A percentile compares a stretch with the other conserved stretches of the same genome.
phyloP scores from a whole-genome alignment of 2,113 vertebrate genomes.

The Chaetodon auriga region DNA sequence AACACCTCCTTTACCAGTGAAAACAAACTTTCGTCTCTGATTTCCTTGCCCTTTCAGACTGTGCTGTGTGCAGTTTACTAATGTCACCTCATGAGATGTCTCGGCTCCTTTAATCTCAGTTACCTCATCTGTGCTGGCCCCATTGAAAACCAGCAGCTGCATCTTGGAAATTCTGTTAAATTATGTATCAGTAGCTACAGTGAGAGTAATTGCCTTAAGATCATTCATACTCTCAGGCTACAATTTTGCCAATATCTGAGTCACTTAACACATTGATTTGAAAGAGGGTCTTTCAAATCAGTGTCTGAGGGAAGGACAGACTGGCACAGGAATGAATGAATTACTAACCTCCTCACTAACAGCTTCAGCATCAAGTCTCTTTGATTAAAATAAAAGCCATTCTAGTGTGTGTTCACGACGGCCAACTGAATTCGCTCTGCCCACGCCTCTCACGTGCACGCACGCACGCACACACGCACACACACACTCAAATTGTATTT shows the following conservation, averaged over 20 bases:
- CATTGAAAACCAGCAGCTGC: not conserved
- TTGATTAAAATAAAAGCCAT: conserved; percentile 37
- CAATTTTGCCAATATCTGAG: conserved; percentile 37
- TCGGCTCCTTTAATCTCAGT: conserved; percentile 18
- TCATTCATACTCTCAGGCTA: conserved; percentile 44
- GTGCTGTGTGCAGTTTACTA: not conserved
- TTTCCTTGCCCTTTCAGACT: not conserved
- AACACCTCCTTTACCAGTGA: not conserved
- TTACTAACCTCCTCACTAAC: conserved; percentile 6
- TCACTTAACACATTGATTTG: conserved; percentile 44
- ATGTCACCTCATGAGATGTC: not conserved
- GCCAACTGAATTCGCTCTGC: conserved; percentile 16
- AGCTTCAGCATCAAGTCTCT: conserved; percentile 26
- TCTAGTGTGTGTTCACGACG: conserved; percentile 17
- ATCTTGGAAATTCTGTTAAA: conserved; percentile 36
- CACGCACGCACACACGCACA: not conserved
- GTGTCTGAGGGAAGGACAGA: conserved; percentile 12
- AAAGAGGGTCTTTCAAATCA: conserved; percentile 25
- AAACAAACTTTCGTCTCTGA: not conserved
- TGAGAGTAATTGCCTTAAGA: conserved; percentile 34
- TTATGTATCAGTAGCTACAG: conserved; percentile 36
- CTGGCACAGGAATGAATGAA: conserved; percentile 27
- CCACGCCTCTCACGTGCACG: not conserved
- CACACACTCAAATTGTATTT: not conserved
- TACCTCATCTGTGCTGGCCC: not conserved